phyloP scores from a whole-genome alignment of 1,140 invertebrate genomes.

The honey bee (Apis mellifera) region Amel_HAv3.1 CM009937.2:1841501-1842000 shows the following conservation, averaged over 20 bases:
- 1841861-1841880: conserved; percentile 13
- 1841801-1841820: conserved; percentile 29
- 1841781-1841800: conserved; percentile 42
- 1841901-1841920: not conserved
- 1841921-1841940: no score
- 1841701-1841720: not conserved
- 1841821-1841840: conserved; percentile 22
- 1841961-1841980: not conserved
- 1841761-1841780: conserved; percentile 43
- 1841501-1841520: no score
- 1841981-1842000: not conserved
- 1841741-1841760: conserved; percentile 33
- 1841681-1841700: not conserved
- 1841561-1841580: no score
- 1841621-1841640: no score
- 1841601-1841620: no score
- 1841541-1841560: no score
- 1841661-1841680: no score
- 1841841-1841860: conserved; percentile 7
- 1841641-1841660: no score
- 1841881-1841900: not conserved
- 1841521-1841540: no score
- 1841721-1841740: conserved; percentile 16
- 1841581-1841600: no score
- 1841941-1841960: no score